Conservation (phyloP, 2,888 invertebrate species). For the Ptilodon capucinus region DNA sequence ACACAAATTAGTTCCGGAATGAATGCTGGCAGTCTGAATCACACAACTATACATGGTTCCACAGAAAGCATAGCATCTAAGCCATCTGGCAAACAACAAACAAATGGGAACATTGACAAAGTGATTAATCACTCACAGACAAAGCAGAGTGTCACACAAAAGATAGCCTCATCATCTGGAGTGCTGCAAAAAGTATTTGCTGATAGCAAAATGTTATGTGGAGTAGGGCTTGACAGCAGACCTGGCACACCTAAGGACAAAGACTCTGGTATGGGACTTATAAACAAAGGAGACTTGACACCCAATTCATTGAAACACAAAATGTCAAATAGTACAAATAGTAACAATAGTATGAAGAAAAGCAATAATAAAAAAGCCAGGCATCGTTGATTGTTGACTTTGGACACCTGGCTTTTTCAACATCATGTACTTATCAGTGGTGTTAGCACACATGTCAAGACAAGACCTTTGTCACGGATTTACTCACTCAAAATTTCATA, state of each 20-base stretch:
- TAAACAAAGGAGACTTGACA: slow-evolving; percentile 65
- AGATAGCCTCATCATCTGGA: slow-evolving; percentile 66
- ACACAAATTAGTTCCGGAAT: slow-evolving; percentile 82
- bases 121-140: slow-evolving; percentile 59
- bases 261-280: slow-evolving; percentile 53
- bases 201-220: slow-evolving; percentile 69
- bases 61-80: slow-evolving; percentile 76
- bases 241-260: slow-evolving; percentile 78
- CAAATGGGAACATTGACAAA: slow-evolving; percentile 73
- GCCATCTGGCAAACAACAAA: slow-evolving; percentile 77
- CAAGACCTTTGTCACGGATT: too few relatives aligned
- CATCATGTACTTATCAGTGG: slow-evolving; percentile 28
- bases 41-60: slow-evolving; percentile 78
- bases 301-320: slow-evolving; percentile 81
- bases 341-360: slow-evolving; percentile 85
- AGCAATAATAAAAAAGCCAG: slow-evolving; percentile 91
- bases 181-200: slow-evolving; percentile 70
- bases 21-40: slow-evolving; percentile 71
- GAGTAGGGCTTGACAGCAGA: slow-evolving; percentile 69
- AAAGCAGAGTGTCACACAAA: slow-evolving; percentile 68
- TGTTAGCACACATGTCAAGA: too few relatives aligned
- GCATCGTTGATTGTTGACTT: slow-evolving; percentile 75
- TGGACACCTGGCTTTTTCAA: slow-evolving; percentile 8
- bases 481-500: too few relatives aligned
- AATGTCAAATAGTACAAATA: slow-evolving; percentile 58